Conservation (phyloP, 53 echinoderm and acorn worm species). For the Hippasteria phrygiana region DNA sequence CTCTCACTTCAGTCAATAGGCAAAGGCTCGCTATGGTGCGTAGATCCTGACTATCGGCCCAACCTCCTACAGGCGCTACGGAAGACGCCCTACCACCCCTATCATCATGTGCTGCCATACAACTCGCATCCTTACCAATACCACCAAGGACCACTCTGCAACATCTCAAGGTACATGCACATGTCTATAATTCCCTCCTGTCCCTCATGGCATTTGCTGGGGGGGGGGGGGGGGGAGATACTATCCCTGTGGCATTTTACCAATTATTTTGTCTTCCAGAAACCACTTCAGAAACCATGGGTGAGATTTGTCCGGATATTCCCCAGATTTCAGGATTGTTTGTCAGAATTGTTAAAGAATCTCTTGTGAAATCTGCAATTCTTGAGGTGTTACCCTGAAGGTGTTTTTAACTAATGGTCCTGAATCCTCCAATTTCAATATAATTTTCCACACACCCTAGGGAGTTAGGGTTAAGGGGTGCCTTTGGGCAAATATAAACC, state of each 20-base stretch:
- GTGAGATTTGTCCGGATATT: too few relatives aligned
- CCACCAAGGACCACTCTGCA: slow-evolving; percentile 90
- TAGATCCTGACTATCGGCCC: slow-evolving; percentile 97
- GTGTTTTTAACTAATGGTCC: too few relatives aligned
- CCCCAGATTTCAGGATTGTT: too few relatives aligned
- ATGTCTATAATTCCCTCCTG: background rate
- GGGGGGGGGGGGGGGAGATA: background rate
- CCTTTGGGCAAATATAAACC: too few relatives aligned
- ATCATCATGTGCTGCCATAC: slow-evolving; percentile 96
- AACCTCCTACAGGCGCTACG: slow-evolving; percentile 94
- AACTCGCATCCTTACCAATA: slow-evolving; percentile 83
- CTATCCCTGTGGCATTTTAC: background rate
- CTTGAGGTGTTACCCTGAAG: too few relatives aligned
- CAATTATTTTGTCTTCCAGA: too few relatives aligned
- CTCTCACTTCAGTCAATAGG: slow-evolving; percentile 64
- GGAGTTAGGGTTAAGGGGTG: too few relatives aligned
- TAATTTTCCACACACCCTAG: too few relatives aligned
- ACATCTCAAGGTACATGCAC: slow-evolving; percentile 90
- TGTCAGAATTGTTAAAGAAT: too few relatives aligned
- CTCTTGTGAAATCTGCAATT: too few relatives aligned
- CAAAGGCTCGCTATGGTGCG: slow-evolving; percentile 99
- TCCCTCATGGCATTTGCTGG: background rate
- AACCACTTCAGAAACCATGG: too few relatives aligned
- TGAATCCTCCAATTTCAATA: too few relatives aligned
- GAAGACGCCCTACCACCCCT: slow-evolving; percentile 99